Evolutionary conservation across 2,113 vertebrate species (phyloP).

Genomic region (Tinamus guttatus): DNA sequence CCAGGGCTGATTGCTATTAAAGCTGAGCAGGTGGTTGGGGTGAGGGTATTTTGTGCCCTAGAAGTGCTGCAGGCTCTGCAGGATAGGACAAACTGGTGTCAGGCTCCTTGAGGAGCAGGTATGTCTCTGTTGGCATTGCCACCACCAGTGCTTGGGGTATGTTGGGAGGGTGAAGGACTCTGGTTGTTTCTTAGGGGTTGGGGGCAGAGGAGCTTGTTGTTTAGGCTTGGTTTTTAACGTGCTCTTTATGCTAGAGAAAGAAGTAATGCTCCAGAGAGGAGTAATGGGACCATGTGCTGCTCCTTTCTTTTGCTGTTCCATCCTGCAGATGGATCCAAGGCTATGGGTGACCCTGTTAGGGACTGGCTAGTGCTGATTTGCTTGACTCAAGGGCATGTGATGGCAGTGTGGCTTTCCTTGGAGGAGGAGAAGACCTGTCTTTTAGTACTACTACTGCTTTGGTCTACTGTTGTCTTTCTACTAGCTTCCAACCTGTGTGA

Average conservation of each 20-base stretch:
- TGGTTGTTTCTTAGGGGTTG: too few relatives aligned
- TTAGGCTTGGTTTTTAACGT: background rate
- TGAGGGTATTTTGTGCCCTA: background rate
- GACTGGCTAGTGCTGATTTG: background rate
- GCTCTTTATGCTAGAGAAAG: too few relatives aligned
- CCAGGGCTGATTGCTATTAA: background rate
- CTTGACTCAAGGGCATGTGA: too few relatives aligned
- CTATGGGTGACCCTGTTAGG: too few relatives aligned
- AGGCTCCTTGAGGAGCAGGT: accelerated
- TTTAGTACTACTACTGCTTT: too few relatives aligned
- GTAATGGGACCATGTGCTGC: too few relatives aligned
- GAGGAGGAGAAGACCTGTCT: background rate
- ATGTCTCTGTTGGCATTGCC: accelerated
- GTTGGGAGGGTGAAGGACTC: background rate
- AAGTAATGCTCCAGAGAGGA: too few relatives aligned
- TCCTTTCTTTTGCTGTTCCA: too few relatives aligned
- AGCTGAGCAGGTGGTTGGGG: background rate
- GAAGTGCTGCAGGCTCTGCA: background rate
- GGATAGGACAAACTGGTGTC: background rate
- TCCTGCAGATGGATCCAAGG: too few relatives aligned
- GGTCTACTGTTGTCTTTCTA: background rate
- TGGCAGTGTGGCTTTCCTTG: background rate
- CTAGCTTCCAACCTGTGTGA: background rate
- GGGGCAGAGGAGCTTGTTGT: background rate
- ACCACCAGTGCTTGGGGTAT: accelerated